Base-by-base conservation (phyloP, 2,888 invertebrate genomes). In the Sylvicola cinctus region DNA sequence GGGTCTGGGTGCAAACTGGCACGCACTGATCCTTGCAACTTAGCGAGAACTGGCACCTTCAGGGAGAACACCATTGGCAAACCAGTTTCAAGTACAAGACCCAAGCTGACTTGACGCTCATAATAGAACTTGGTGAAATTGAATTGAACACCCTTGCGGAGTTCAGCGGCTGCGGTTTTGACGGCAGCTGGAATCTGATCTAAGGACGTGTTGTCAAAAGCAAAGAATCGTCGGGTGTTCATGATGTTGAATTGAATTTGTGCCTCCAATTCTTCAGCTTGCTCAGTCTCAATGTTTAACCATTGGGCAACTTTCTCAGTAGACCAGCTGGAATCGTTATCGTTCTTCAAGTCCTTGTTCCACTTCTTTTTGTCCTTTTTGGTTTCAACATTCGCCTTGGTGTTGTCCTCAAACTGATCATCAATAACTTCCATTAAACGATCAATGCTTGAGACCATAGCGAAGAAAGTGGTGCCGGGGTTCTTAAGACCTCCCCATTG, bases 31-130 rank as follows among this genome's bases (percentile, higher is more conserved):
- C 65, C 64, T 40, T 63, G 55, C 8, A 67, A 42, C 42, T 64
- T 65, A 15, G 70, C 41, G 14, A 71, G 50, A 10, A 62, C 58
- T 8, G 75, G 75, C 35, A 60, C 61, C 35, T 67, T 66, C 45
- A 68, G 63, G 35, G 65, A 66, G 53, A 61, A 75, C 38, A 70
- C 54, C 50, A 74, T 74, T 10, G 78, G 77, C 43, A 77, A 58
- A 50, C 79, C 79, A 43, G 65, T 66, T 37, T 68, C 70, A n/a
- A 74, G 65, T 3, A 79, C 76, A 62, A 76, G 71, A 53, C 69
- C 68, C 12, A 77, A 52, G 10, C 65, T 63, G 6, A 70, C 55
- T 41, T 72, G 68, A 31, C 62, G 60, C 32, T 63, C 56, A 44
- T 68, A 67, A 32, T 61, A 48, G 10, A 73, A 55, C 50, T 70